Base-by-base conservation (phyloP, 2,797 vertebrate genomes). In the Danionella dracula region DNA sequence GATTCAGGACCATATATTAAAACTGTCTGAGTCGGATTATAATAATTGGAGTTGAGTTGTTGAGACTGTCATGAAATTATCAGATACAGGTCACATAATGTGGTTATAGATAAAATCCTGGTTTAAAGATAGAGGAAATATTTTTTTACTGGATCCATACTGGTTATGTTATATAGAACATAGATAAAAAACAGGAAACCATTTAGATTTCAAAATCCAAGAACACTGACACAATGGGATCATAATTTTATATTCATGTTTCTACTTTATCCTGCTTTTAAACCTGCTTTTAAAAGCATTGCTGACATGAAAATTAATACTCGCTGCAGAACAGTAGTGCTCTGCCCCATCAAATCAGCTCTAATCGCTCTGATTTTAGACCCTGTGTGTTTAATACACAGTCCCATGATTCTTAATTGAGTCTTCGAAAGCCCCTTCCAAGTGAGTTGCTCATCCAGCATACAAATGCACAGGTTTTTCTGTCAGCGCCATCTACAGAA, bases 301-400 rank as follows among this genome's bases (percentile, higher is more conserved):
- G 15, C 19, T 46, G 37, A 41, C 49, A 58, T 67, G 2, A 51
- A 75, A 74, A 84, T 82, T 78, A 82, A 85, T 73, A 68, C 73
- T 80, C 72, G 68, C 50, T 55, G 79, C 69, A 8, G 66, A 78
- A 72, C 60, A 66, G 0, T 0, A 62, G 78, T 71, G 70, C 74
- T 77, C 15, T 77, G 84, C 86, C 85, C 86, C 82, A 78, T 73
- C 37, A 74, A 72, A 83, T 82, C 80, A 73, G 57, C 62, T 62
- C 67, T 62, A 72, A 73, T 82, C 80, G 54, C 80, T 75, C 65
- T 46, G 67, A 81, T 75, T 68, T 66, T 66, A 75, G 84, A 72
- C 79, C 78, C 59, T 76, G 66, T 66, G 83, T 90, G 82, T 87
- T 89, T 90, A 89, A 90, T 88, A 88, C 68, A 89, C 88, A 78